phyloP scores from a whole-genome alignment of 2,113 vertebrate species.

The Prunella fulvescens region DNA sequence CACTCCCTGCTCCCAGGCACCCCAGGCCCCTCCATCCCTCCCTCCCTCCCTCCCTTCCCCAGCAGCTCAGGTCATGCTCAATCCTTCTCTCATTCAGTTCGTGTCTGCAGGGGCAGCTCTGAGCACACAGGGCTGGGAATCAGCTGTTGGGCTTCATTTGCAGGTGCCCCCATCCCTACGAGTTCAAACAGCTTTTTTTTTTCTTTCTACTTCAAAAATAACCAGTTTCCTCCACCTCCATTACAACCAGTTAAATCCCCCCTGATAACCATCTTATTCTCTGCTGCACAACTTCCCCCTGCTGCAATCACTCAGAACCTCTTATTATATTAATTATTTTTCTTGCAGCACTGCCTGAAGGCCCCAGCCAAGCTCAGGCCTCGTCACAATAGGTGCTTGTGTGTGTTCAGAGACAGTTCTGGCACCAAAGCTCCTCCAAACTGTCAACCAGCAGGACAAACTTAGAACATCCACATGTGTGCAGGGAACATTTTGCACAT shows the following conservation, averaged over 20 bases:
- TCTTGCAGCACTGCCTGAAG: background rate
- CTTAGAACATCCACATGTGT: background rate
- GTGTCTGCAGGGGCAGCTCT: background rate
- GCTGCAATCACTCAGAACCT: background rate
- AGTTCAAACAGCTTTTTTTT: background rate
- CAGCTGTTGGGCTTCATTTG: background rate
- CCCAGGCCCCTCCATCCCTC: background rate
- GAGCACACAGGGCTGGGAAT: background rate
- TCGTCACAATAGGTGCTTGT: background rate
- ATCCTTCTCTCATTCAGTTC: background rate
- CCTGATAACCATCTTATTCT: background rate
- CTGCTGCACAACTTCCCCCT: background rate
- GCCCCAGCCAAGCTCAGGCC: background rate
- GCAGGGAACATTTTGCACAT: conserved; percentile 50
- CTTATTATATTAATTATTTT: background rate
- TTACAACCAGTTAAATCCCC: background rate
- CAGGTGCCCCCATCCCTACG: background rate
- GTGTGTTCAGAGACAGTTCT: background rate
- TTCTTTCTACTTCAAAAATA: background rate
- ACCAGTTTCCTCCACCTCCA: background rate
- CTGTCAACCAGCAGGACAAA: background rate
- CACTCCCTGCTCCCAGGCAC: background rate
- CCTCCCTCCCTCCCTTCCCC: background rate
- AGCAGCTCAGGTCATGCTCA: background rate
- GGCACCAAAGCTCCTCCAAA: background rate